These are phyloP conservation scores for Hipparchia sbordonii DNA, from an alignment of 2,888 invertebrate species.

Conservation along the genomic window DNA sequence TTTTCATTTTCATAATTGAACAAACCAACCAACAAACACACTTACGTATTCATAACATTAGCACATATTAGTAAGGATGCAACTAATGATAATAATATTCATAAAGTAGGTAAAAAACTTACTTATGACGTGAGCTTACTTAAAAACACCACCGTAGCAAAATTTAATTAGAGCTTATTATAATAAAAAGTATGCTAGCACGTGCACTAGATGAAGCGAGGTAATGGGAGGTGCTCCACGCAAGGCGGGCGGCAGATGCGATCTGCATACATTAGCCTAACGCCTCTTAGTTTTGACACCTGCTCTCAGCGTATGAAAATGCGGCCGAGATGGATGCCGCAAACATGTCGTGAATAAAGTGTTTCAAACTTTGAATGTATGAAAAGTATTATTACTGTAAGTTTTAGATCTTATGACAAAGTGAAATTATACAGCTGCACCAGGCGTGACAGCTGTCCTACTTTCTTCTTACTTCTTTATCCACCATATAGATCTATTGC, in stretches of 20 bases:
- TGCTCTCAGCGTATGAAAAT: constrained; percentile 68
- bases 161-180: constrained; percentile 38
- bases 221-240: constrained; percentile 55
- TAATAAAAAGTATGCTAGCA: constrained; percentile 35
- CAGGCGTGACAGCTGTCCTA: not conserved
- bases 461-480: not conserved
- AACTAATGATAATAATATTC: too few species aligned
- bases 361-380: constrained; percentile 60
- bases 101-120: not conserved
- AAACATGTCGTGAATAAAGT: constrained; percentile 72
- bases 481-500: too few species aligned
- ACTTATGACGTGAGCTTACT: not conserved
- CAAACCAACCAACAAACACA: too few species aligned
- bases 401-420: constrained; percentile 26
- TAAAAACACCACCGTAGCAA: constrained; percentile 9
- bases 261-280: constrained; percentile 82
- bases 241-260: constrained; percentile 67
- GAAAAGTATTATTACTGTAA: constrained; percentile 45
- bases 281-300: constrained; percentile 81
- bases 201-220: constrained; percentile 64
- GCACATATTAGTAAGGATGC: too few species aligned
- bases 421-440: not conserved
- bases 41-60: too few species aligned
- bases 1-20: too few species aligned
- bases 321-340: constrained; percentile 69